A percentile compares a stretch with the other conserved stretches of the same genome.
These are phyloP conservation scores for Xiphophorus birchmanni DNA, from an alignment of 2,797 vertebrate genomes.

Conservation along the genomic window DNA sequence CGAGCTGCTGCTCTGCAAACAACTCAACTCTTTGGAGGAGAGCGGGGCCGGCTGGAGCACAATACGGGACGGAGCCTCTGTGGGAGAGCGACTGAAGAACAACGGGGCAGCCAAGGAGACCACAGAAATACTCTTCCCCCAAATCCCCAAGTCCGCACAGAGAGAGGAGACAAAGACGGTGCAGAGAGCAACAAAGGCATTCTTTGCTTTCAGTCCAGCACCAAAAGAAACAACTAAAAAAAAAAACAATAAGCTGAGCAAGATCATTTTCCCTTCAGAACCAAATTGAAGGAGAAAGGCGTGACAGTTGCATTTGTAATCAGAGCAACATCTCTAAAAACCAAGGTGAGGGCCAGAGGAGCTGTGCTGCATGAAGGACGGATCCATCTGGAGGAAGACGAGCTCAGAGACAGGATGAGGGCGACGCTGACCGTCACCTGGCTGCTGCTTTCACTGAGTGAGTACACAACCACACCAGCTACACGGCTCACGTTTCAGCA, in stretches of 20 bases:
- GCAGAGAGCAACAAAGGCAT: constrained; percentile 75
- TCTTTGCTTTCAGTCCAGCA: constrained; percentile 70
- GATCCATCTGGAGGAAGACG: constrained; percentile 27
- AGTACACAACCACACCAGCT: constrained; percentile 35
- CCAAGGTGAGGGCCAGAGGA: constrained; percentile 19
- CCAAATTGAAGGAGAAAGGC: constrained; percentile 66
- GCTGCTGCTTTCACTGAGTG: constrained; percentile 70
- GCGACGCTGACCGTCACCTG: constrained; percentile 57
- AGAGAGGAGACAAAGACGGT: constrained; percentile 40
- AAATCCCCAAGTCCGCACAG: constrained; percentile 62
- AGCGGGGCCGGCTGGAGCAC: constrained; percentile 35
- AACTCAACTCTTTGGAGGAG: constrained; percentile 40
- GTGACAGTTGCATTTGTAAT: constrained; percentile 42
- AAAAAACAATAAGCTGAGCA: constrained; percentile 45
- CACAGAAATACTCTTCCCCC: constrained; percentile 64
- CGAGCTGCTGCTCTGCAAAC: constrained; percentile 40
- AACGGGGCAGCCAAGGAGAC: constrained; percentile 78
- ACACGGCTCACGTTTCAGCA: neutral
- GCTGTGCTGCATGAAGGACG: constrained; percentile 48
- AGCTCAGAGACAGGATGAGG: constrained; percentile 46
- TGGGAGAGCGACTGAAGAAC: constrained; percentile 43
- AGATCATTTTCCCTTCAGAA: constrained; percentile 56
- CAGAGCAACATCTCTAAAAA: constrained; percentile 12
- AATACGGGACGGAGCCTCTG: constrained; percentile 37
- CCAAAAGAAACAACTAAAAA: constrained; percentile 25